These are phyloP conservation scores for Hippocampus guttulatus DNA, from an alignment of 2,113 vertebrate species.

Conservation along the genomic window DNA sequence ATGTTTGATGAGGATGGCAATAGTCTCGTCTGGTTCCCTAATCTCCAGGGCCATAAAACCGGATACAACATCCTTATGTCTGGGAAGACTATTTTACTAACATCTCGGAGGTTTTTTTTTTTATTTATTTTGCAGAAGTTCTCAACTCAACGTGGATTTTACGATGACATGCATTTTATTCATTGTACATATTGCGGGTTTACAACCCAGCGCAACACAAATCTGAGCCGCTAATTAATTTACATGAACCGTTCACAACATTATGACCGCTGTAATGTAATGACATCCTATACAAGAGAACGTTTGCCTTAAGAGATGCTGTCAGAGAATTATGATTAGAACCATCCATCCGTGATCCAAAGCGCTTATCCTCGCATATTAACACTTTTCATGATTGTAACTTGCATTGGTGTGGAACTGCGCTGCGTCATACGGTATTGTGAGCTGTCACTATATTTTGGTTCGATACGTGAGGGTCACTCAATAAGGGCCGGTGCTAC, in stretches of 20 bases:
- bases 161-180: slow-evolving; percentile 15
- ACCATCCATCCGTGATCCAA: too few relatives aligned
- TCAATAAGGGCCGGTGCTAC: neutral
- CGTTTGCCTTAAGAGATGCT: neutral
- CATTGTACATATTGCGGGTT: neutral
- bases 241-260: neutral
- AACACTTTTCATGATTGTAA: neutral
- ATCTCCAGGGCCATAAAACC: slow-evolving; percentile 39
- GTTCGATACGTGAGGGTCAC: neutral
- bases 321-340: neutral
- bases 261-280: neutral
- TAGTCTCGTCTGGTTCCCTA: slow-evolving; percentile 23
- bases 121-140: slow-evolving; percentile 20
- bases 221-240: too few relatives aligned
- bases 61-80: slow-evolving; percentile 43
- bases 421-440: neutral
- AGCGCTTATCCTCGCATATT: neutral
- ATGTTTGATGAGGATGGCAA: slow-evolving; percentile 45
- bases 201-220: too few relatives aligned
- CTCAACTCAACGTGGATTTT: slow-evolving; percentile 27
- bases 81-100: slow-evolving; percentile 41
- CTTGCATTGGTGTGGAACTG: neutral
- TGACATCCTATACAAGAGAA: neutral
- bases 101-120: slow-evolving; percentile 9
- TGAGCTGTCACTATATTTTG: neutral